A percentile compares a stretch with the other conserved stretches of the same genome.
Conservation (phyloP, 2,113 vertebrate species). For the Gadus chalcogrammus region DNA sequence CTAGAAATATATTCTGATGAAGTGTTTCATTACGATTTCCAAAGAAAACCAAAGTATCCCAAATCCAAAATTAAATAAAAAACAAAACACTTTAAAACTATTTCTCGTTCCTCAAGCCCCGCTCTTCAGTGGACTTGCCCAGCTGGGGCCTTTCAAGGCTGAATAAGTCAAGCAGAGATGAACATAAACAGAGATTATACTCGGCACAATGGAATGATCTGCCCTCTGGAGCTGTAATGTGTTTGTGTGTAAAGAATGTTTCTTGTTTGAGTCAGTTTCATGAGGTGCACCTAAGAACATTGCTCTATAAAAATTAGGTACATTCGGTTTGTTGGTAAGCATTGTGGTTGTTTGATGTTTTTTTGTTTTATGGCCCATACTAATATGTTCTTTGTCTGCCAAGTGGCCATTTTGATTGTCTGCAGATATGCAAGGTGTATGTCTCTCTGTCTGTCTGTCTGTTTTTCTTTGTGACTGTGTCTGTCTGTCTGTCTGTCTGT, state of each 20-base stretch:
- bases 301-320: conserved; percentile 24
- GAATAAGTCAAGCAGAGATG: not conserved
- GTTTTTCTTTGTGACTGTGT: too few species aligned
- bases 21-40: not conserved
- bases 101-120: too few species aligned
- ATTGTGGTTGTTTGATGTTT: not conserved
- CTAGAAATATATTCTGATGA: not conserved
- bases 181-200: conserved; percentile 30
- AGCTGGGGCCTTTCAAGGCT: conserved; percentile 21
- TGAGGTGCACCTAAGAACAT: conserved; percentile 38
- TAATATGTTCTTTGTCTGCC: too few species aligned
- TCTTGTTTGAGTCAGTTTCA: conserved; percentile 24
- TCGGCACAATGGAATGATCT: conserved; percentile 35
- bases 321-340: conserved; percentile 4
- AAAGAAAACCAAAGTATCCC: too few species aligned
- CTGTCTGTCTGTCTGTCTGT: too few species aligned
- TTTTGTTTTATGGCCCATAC: not conserved
- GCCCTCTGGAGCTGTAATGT: not conserved
- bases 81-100: too few species aligned
- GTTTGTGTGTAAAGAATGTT: not conserved
- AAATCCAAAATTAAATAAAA: too few species aligned
- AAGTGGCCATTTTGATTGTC: too few species aligned
- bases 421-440: too few species aligned
- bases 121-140: not conserved
- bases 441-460: too few species aligned